Evolutionary conservation across 2,113 vertebrate species (phyloP).

Genomic region (Psophia crepitans): DNA sequence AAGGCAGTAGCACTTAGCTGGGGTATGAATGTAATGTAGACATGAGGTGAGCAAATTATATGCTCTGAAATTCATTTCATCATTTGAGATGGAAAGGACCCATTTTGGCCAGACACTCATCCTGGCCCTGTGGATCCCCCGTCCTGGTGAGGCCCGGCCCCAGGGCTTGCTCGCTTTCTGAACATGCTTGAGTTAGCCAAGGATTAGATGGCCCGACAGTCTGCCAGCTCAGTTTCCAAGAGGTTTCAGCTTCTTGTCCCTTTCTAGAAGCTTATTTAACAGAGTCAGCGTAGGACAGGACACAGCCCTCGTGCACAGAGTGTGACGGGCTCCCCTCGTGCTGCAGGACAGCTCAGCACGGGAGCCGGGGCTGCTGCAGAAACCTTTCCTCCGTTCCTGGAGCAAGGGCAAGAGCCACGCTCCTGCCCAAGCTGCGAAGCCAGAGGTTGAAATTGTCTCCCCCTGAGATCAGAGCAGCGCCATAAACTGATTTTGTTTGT

Average conservation of each 20-base stretch:
- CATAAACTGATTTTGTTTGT: background rate
- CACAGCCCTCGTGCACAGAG: background rate
- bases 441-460: background rate
- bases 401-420: too few relatives aligned
- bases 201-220: background rate
- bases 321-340: background rate
- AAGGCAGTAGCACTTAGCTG: background rate
- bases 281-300: too few relatives aligned
- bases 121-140: background rate
- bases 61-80: background rate
- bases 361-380: background rate
- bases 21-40: background rate
- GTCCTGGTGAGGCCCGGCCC: fast-evolving
- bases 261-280: background rate
- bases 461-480: background rate
- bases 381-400: background rate
- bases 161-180: background rate
- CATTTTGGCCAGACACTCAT: background rate
- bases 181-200: background rate
- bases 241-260: background rate
- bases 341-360: fast-evolving
- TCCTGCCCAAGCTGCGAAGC: background rate
- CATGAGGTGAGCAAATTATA: background rate
- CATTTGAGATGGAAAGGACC: background rate
- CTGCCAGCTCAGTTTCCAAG: background rate